A percentile compares a stretch with the other conserved stretches of the same genome.
These are phyloP conservation scores for Dipodomys merriami DNA, from an alignment of 2,113 vertebrate genomes.

Conservation along the genomic window DNA sequence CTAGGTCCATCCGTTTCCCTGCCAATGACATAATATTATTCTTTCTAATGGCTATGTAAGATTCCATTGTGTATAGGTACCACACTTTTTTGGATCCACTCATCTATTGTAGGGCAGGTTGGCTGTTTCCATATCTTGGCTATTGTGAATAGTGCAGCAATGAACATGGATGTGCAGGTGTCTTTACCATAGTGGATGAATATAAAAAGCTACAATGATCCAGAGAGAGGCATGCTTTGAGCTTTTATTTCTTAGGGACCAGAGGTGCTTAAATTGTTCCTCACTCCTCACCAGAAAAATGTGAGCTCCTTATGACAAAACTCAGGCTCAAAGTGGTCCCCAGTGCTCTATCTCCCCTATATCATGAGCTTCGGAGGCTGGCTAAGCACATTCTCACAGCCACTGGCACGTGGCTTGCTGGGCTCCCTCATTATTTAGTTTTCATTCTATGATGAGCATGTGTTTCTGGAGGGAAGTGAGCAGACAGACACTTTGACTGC, in stretches of 20 bases:
- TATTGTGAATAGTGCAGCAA: too few species aligned
- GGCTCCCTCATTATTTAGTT: background rate
- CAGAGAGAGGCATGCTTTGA: background rate
- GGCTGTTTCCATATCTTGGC: too few species aligned
- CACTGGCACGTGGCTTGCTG: background rate
- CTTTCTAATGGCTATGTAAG: too few species aligned
- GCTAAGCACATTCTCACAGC: background rate
- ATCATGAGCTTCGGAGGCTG: background rate
- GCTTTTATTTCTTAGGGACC: background rate
- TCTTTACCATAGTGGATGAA: background rate
- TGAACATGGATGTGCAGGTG: too few species aligned
- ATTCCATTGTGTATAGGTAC: too few species aligned
- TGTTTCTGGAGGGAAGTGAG: background rate
- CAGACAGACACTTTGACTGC: background rate
- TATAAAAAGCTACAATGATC: background rate
- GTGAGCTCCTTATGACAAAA: background rate
- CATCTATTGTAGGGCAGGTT: too few species aligned
- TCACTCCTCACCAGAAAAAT: constrained; percentile 22
- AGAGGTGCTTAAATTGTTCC: background rate
- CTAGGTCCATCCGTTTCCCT: too few species aligned
- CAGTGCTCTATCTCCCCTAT: background rate
- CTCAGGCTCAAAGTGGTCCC: background rate
- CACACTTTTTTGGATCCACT: too few species aligned
- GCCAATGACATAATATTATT: too few species aligned
- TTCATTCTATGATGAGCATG: too few species aligned